Conservation (phyloP, 2,797 vertebrate species). For the Dromococcyx pavoninus region DNA sequence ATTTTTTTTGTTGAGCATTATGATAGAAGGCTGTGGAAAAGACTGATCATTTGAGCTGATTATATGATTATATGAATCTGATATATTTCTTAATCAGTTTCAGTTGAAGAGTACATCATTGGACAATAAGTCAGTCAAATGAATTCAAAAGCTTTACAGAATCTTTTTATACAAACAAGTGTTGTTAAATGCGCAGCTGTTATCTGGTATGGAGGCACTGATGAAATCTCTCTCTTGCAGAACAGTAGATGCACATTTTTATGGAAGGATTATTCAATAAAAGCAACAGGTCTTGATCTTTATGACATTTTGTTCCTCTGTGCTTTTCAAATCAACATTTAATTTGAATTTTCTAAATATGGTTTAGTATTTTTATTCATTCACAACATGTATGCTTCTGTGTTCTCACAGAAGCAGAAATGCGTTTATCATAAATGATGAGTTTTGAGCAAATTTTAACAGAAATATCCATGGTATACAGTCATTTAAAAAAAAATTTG, state of each 20-base stretch:
- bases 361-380: not conserved
- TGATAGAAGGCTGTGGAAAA: not conserved
- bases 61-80: not conserved
- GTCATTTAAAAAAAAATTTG: constrained; percentile 19
- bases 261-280: constrained; percentile 23
- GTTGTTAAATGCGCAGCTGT: not conserved
- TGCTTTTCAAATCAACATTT: constrained; percentile 28
- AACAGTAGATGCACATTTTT: constrained; percentile 1
- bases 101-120: not conserved
- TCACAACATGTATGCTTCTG: not conserved
- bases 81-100: constrained; percentile 10
- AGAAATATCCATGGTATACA: constrained; percentile 14
- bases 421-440: not conserved
- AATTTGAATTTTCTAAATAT: constrained; percentile 14
- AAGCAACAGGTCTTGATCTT: constrained; percentile 13
- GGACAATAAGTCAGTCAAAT: not conserved
- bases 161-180: not conserved
- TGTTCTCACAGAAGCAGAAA: not conserved
- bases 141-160: not conserved
- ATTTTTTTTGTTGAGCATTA: not conserved
- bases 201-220: not conserved
- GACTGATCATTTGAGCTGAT: not conserved
- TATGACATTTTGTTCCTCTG: not conserved
- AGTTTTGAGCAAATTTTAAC: constrained; percentile 16
- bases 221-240: not conserved